Evolutionary conservation across 2,797 vertebrate genomes (phyloP).

Genomic region (Sparidentex hasta): DNA sequence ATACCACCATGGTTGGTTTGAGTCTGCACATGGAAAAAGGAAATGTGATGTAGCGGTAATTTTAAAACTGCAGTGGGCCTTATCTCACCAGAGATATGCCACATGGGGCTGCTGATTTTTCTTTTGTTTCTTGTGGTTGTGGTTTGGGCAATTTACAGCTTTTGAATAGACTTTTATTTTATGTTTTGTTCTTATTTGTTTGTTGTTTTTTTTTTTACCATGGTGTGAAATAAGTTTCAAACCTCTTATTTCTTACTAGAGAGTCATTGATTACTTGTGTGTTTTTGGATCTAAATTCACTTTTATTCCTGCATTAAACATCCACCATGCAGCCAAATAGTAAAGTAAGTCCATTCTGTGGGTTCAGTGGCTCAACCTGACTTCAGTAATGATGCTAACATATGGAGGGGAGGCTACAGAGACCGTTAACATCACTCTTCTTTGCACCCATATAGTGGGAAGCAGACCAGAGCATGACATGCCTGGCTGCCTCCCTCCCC

Average conservation of each 20-base stretch:
- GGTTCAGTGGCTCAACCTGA: background rate
- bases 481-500: conserved; percentile 71
- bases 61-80: background rate
- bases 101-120: background rate
- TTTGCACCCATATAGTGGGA: conserved; percentile 77
- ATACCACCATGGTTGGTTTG: background rate
- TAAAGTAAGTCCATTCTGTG: background rate
- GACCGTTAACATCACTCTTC: conserved; percentile 50
- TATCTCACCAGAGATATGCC: background rate
- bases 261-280: background rate
- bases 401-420: conserved; percentile 33
- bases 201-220: background rate
- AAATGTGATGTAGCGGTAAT: background rate
- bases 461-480: conserved; percentile 88
- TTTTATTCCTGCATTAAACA: background rate
- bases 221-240: background rate
- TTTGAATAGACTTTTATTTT: too few species aligned
- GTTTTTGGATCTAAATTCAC: background rate
- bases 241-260: background rate
- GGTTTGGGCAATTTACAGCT: too few species aligned
- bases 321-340: background rate
- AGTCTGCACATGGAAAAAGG: background rate
- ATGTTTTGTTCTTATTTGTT: too few species aligned
- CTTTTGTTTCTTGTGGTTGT: background rate
- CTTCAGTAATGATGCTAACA: conserved; percentile 43